These are phyloP conservation scores for Plectrocnemia conspersa DNA, from an alignment of 1,140 invertebrate genomes.

Conservation along the genomic window DNA sequence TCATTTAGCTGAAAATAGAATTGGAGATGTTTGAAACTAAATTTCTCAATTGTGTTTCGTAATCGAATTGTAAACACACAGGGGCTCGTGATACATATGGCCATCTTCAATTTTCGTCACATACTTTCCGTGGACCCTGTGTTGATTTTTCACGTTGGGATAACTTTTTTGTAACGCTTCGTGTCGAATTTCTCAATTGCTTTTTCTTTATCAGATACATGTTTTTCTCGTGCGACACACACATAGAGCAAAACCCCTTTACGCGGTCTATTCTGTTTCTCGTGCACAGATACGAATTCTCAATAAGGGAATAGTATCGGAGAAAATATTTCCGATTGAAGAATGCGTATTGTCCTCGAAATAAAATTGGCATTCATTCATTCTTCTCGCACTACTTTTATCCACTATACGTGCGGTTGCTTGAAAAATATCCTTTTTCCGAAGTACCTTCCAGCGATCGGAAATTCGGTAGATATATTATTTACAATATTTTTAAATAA, in stretches of 20 bases:
- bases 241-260: not conserved
- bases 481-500: too few relatives aligned
- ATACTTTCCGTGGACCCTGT: constrained; percentile 14
- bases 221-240: not conserved
- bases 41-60: too few relatives aligned
- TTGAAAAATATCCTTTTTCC: too few relatives aligned
- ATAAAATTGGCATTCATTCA: too few relatives aligned
- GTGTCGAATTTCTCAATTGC: constrained; percentile 30
- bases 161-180: constrained; percentile 23
- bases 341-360: not conserved
- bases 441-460: too few relatives aligned
- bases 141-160: constrained; percentile 6
- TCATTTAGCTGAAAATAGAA: too few relatives aligned
- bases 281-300: constrained; percentile 2
- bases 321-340: not conserved
- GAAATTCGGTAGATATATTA: too few relatives aligned
- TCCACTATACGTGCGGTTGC: too few relatives aligned
- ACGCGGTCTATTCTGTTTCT: constrained; percentile 16
- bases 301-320: not conserved
- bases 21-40: too few relatives aligned
- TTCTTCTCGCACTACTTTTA: too few relatives aligned
- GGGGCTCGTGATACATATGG: too few relatives aligned
- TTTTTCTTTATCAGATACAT: constrained; percentile 23
- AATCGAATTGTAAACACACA: too few relatives aligned
- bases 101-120: constrained; percentile 28